Conservation (phyloP, 1,140 invertebrate genomes). For the Akabosia matsudoensis region DNA sequence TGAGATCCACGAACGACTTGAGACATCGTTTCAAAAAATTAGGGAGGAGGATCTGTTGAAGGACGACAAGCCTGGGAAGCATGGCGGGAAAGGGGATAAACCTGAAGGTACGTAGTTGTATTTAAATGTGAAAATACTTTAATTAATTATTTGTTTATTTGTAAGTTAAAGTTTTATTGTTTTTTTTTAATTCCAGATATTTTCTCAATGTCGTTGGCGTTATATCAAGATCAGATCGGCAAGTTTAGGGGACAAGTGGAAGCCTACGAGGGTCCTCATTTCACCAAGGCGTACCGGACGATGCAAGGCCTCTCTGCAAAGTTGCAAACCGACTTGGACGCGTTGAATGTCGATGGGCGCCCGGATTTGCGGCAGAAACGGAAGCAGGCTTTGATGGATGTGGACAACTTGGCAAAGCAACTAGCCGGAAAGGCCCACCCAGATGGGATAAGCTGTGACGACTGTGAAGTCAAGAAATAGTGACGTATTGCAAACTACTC, state of each 20-base stretch:
- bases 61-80: too few species aligned
- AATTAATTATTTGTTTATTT: too few species aligned
- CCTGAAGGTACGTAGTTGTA: too few species aligned
- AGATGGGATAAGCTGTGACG: not conserved
- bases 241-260: not conserved
- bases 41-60: too few species aligned
- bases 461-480: slow-evolving; percentile 6
- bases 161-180: too few species aligned
- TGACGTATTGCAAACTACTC: not conserved
- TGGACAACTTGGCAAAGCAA: not conserved
- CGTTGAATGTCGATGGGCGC: not conserved
- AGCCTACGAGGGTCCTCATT: not conserved
- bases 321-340: slow-evolving; percentile 17
- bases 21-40: too few species aligned
- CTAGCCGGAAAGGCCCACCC: not conserved
- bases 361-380: not conserved
- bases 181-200: not conserved
- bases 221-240: not conserved
- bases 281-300: not conserved
- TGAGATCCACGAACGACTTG: too few species aligned
- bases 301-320: not conserved
- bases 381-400: not conserved
- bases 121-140: too few species aligned
- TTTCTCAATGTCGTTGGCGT: not conserved
- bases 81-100: too few species aligned